phyloP scores from a whole-genome alignment of 2,797 vertebrate species.

The Harpagifer antarcticus region DNA sequence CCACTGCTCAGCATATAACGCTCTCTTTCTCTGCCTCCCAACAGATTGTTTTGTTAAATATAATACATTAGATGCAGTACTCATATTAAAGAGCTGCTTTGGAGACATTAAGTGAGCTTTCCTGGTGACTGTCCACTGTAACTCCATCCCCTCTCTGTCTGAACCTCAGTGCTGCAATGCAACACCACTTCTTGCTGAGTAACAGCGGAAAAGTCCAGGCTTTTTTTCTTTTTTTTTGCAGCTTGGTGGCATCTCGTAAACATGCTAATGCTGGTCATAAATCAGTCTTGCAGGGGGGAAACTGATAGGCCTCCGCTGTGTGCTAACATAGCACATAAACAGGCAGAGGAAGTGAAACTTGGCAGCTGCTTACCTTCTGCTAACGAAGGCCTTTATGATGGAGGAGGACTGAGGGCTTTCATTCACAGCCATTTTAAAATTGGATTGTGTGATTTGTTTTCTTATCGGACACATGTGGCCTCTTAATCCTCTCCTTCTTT shows the following conservation, averaged over 20 bases:
- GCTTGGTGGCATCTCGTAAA: constrained; percentile 58
- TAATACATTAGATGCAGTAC: constrained; percentile 3
- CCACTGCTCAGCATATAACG: background rate
- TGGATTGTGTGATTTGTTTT: constrained; percentile 22
- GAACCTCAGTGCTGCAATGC: constrained; percentile 68
- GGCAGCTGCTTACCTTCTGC: constrained; percentile 35
- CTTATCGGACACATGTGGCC: constrained; percentile 1
- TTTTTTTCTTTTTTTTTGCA: constrained; percentile 29
- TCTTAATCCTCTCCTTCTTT: background rate
- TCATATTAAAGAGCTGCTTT: constrained; percentile 13
- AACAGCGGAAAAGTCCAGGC: constrained; percentile 43
- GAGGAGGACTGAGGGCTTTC: constrained; percentile 26
- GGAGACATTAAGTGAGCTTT: constrained; percentile 16
- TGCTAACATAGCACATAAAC: constrained; percentile 54
- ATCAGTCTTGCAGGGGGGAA: constrained; percentile 34
- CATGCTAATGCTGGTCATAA: constrained; percentile 66
- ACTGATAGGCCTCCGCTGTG: constrained; percentile 38
- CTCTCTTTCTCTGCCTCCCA: constrained; percentile 9
- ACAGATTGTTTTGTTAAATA: constrained; percentile 16
- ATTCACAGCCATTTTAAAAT: constrained; percentile 23
- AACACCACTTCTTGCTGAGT: constrained; percentile 72
- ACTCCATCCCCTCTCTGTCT: constrained; percentile 35
- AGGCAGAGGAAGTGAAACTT: constrained; percentile 69
- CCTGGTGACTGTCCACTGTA: constrained; percentile 41
- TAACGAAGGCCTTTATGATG: constrained; percentile 21